phyloP scores from a whole-genome alignment of 2,113 vertebrate species.

The Telmatochromis sp. region DNA sequence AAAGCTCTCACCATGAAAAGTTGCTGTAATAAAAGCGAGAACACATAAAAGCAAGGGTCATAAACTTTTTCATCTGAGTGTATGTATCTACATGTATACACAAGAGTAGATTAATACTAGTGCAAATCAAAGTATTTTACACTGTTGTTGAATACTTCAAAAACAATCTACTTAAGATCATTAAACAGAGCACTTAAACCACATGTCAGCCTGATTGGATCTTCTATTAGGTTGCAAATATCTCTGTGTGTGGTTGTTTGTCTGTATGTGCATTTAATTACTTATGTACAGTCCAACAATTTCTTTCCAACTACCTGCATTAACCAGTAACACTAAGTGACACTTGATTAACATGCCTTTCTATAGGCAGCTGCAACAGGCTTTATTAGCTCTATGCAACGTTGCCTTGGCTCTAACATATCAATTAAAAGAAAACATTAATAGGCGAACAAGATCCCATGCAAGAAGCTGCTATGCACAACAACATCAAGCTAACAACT shows the following conservation, averaged over 20 bases:
- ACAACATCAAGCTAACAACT: neutral
- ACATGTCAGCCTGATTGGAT: neutral
- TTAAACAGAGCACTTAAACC: neutral
- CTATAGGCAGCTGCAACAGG: neutral
- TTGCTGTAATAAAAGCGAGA: slow-evolving; percentile 11
- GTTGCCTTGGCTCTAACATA: neutral
- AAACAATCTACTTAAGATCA: neutral
- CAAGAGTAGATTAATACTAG: neutral
- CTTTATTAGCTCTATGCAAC: neutral
- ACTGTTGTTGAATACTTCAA: neutral
- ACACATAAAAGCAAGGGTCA: neutral
- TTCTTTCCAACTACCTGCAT: neutral
- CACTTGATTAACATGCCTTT: neutral
- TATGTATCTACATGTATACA: neutral
- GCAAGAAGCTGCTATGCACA: neutral
- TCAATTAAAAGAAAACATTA: neutral
- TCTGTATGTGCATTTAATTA: neutral
- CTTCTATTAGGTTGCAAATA: neutral
- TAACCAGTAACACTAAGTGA: neutral
- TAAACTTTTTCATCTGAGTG: neutral
- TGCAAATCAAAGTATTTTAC: neutral
- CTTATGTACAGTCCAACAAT: neutral
- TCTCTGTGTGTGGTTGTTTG: neutral
- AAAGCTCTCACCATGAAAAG: slow-evolving; percentile 35
- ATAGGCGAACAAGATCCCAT: neutral